Evolutionary conservation across 2,888 invertebrate genomes (phyloP), one percentile per base, ranked within the genome.

Genomic region (Acholoe squamosa): DNA sequence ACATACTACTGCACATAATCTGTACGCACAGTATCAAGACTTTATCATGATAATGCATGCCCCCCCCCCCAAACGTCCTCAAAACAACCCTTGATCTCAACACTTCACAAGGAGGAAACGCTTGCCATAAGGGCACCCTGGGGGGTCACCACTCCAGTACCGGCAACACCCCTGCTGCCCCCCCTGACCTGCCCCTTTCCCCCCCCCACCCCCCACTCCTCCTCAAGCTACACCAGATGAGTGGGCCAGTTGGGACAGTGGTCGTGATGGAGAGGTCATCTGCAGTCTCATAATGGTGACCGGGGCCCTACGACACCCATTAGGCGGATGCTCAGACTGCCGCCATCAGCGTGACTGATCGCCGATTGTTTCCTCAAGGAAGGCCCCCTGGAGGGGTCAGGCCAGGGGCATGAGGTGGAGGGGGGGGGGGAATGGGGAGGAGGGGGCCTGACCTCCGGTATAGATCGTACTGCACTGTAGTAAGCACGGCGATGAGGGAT

Each of bases 311-410:
- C 33, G 80, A 80, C 33, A 34, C 12, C 80, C 80, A 43, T 33
- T 80, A 33, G 12, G 25, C 3, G 0, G 80, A 80, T 43, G 80
- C 80, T 25, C 80, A 43, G 14, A 33, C 34, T 0, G 16, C 80
- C 34, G 80, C 34, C 80, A 33, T 80, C 34, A 80, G 19, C 0
- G 7, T 80, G 80, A 80, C 7, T n/a, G 80, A 80, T 80, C 25
- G 80, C 43, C 43, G 80, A 43, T 80, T 80, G 80, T 80, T 80
- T 80, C 34, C 71, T 28, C 71, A 14, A 25, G 31, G 71, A 71
- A 71, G 14, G 19, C 61, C 61, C 61, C 22, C 61, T 3, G 43
- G 14, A 14, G 61, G 61, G 61, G n/a, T 12, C 10, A 25, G 61
- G 61, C n/a, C 22, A 25, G 14, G 25, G 61, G 61, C n/a, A 61